These are phyloP conservation scores for Salticus scenicus DNA, from an alignment of 2,888 invertebrate species.

Conservation along the genomic window DNA sequence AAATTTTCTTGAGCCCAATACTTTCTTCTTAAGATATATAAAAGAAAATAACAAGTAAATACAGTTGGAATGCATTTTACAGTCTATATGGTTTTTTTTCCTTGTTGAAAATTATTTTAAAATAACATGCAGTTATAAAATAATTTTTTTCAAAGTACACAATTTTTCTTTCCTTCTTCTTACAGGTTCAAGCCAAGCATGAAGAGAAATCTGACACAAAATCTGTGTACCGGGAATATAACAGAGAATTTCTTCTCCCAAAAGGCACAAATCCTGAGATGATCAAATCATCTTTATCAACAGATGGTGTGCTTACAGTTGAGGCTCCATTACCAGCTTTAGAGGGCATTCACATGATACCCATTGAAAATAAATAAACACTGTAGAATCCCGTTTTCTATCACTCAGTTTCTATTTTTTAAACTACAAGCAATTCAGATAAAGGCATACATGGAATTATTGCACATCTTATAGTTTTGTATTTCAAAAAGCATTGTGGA, in stretches of 20 bases:
- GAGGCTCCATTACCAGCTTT: conserved; percentile 92
- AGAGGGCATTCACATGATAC: conserved; percentile 85
- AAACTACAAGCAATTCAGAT: not conserved
- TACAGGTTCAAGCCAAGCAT: conserved; percentile 96
- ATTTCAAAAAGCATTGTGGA: not conserved
- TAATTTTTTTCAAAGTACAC: too few species aligned
- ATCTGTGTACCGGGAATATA: conserved; percentile 98
- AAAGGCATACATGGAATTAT: not conserved
- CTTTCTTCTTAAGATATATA: too few species aligned
- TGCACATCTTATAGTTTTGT: not conserved
- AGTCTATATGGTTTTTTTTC: too few species aligned
- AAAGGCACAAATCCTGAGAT: conserved; percentile 97
- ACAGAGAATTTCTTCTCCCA: conserved; percentile 96
- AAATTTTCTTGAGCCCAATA: too few species aligned
- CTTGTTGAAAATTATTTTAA: too few species aligned
- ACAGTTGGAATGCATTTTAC: too few species aligned
- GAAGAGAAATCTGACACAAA: conserved; percentile 98
- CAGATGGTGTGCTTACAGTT: conserved; percentile 96
- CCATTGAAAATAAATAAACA: conserved; percentile 79
- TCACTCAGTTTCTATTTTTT: not conserved
- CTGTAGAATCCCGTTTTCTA: not conserved
- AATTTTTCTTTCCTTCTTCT: too few species aligned
- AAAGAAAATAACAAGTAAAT: too few species aligned
- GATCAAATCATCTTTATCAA: conserved; percentile 95
- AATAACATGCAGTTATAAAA: too few species aligned